Base-by-base conservation (phyloP, 2,888 invertebrate genomes). In the Nycteola revayana region DNA sequence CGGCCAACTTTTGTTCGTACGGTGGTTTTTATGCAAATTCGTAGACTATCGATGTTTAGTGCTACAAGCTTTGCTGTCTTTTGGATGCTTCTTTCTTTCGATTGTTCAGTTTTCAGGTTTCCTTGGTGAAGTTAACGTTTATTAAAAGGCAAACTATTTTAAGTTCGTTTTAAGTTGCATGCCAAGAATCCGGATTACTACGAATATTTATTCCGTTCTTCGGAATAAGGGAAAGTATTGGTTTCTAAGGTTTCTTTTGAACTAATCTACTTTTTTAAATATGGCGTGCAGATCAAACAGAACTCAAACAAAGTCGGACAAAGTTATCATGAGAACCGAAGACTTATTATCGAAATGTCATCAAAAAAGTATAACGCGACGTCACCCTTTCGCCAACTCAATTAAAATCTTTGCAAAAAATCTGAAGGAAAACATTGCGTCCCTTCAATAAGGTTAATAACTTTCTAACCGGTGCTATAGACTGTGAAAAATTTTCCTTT, bases 321-420 rank as follows among this genome's bases (percentile, higher is more conserved):
- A 58, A 72, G 74, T 76, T 66, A 65, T 64, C 56, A 80, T 35
- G 35, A n/a, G 43, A 42, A 44, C 43, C 36, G 49, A 40, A 32
- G 52, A 80, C 77, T 83, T 79, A 81, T 84, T 78, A 87, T 86
- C 79, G 84, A 29, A 74, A 71, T 81, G 81, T 81, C 83, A 81
- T 86, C 79, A 82, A 84, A 83, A 81, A 79, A 77, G 72, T 82
- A 83, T 82, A 79, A 84, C 72, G 72, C 14, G 66, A 66, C 66
- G 61, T 66, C 67, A 79, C 80, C 82, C 82, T 77, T 80, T 67
- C 57, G 49, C 35, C 41, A 76, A 85, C 77, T 83, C 77, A 85
- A 85, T 87, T 85, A 83, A 81, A 81, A 77, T 68, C 42, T 47
- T 51, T 7, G 29, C 42, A 54, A 57, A 57, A 57, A 54, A 29